Evolutionary conservation across 1,140 invertebrate genomes (phyloP).

Genomic region (Ctenoplectra terminalis): DNA sequence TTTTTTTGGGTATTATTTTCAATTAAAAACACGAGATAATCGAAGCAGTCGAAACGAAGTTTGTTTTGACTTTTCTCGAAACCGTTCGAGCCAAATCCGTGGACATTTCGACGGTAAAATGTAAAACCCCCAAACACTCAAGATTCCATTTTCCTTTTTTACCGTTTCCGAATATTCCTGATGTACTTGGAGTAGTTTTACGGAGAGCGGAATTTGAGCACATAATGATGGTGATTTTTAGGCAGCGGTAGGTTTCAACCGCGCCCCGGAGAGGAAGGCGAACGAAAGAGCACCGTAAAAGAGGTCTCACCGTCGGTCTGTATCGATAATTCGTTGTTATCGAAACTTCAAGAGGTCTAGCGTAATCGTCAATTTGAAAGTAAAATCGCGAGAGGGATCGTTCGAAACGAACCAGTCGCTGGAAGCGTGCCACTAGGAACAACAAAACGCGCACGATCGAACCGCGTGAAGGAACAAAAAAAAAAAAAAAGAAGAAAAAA

Average conservation of each 20-base stretch:
- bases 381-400: constrained; percentile 24
- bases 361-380: constrained; percentile 40
- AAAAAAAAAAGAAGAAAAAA: neutral
- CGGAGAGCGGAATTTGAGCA: constrained; percentile 18
- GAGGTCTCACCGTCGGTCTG: neutral
- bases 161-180: neutral
- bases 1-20: too few species aligned
- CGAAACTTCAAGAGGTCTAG: constrained; percentile 13
- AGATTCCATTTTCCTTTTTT: neutral
- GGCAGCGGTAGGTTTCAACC: neutral
- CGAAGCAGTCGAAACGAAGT: too few species aligned
- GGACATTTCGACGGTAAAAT: neutral
- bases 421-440: constrained; percentile 26
- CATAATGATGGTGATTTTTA: constrained; percentile 24
- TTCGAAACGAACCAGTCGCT: neutral
- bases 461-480: neutral
- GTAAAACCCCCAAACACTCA: neutral
- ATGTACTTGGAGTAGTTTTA: neutral
- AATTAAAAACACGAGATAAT: too few species aligned
- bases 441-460: neutral
- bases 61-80: neutral
- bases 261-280: neutral
- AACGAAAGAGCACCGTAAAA: neutral
- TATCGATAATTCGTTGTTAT: constrained; percentile 33
- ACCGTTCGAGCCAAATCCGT: neutral